Percentiles rank a stretch among this genome's conserved stretches.
Evolutionary conservation across 2,113 vertebrate species (phyloP).

Genomic region (Coregonus clupeaformis): DNA sequence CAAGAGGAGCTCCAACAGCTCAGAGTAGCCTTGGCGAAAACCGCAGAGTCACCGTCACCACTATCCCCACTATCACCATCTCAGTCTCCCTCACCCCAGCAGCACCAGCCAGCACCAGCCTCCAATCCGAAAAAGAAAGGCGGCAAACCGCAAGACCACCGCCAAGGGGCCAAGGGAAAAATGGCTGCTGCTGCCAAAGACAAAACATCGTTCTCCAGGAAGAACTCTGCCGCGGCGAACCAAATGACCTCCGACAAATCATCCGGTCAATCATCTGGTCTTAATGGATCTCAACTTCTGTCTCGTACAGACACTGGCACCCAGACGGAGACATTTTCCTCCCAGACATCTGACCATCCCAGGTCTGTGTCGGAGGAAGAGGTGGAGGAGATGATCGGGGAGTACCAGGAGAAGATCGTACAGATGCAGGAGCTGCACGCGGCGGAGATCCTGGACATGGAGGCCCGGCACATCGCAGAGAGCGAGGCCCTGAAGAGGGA

Average conservation of each 20-base stretch:
- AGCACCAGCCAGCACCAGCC: conserved; percentile 47
- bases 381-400: conserved; percentile 79
- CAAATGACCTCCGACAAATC: conserved; percentile 24
- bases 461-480: conserved; percentile 90
- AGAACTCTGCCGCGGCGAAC: conserved; percentile 53
- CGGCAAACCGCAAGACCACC: conserved; percentile 47
- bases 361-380: conserved; percentile 66
- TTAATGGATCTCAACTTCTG: conserved; percentile 66
- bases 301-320: conserved; percentile 69
- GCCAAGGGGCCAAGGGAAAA: conserved; percentile 48
- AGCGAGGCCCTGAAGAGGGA: conserved; percentile 85
- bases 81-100: conserved; percentile 30
- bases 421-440: conserved; percentile 94
- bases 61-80: conserved; percentile 21
- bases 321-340: conserved; percentile 68
- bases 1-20: conserved; percentile 71
- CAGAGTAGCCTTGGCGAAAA: conserved; percentile 64
- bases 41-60: conserved; percentile 52
- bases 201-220: conserved; percentile 57
- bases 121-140: conserved; percentile 71
- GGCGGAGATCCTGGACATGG: conserved; percentile 95
- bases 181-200: conserved; percentile 41
- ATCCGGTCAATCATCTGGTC: too few species aligned
- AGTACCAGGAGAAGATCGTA: conserved; percentile 85
- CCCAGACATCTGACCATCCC: conserved; percentile 5